Conservation (phyloP, 2,797 vertebrate species). For the Hybognathus amarus region DNA sequence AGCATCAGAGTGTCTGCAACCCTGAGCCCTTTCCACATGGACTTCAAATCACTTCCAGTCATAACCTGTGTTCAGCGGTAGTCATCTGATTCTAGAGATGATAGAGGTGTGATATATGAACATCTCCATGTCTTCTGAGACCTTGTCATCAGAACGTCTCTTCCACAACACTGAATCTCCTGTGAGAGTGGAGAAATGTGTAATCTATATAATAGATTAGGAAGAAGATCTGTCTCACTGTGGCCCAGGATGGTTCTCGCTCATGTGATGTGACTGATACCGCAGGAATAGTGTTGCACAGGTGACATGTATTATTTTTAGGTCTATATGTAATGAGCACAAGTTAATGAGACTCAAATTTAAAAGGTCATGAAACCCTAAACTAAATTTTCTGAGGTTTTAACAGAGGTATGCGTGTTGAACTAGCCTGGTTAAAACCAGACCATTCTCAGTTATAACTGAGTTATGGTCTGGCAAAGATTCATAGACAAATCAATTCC, state of each 20-base stretch:
- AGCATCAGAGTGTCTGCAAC: constrained; percentile 45
- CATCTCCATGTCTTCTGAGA: constrained; percentile 22
- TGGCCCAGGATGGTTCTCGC: not conserved
- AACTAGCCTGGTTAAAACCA: too few relatives aligned
- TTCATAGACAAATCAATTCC: too few relatives aligned
- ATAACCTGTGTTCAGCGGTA: constrained; percentile 29
- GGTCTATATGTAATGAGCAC: not conserved
- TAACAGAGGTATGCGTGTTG: too few relatives aligned
- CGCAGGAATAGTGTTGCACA: not conserved
- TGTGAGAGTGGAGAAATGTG: not conserved
- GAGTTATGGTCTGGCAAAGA: too few relatives aligned
- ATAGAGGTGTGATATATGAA: constrained; percentile 19
- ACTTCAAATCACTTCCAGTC: constrained; percentile 33
- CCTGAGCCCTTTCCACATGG: constrained; percentile 30
- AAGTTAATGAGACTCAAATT: not conserved
- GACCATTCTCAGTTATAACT: too few relatives aligned
- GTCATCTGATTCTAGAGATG: constrained; percentile 22
- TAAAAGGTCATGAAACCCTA: too few relatives aligned
- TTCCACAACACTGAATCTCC: not conserved
- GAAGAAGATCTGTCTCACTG: not conserved
- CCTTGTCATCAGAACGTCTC: constrained; percentile 12
- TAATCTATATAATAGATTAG: constrained; percentile 1
- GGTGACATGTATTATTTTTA: not conserved
- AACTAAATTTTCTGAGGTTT: too few relatives aligned
- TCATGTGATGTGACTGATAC: not conserved